Evolutionary conservation across 2,888 invertebrate genomes (phyloP).

Genomic region (Pseudococcus viburni): DNA sequence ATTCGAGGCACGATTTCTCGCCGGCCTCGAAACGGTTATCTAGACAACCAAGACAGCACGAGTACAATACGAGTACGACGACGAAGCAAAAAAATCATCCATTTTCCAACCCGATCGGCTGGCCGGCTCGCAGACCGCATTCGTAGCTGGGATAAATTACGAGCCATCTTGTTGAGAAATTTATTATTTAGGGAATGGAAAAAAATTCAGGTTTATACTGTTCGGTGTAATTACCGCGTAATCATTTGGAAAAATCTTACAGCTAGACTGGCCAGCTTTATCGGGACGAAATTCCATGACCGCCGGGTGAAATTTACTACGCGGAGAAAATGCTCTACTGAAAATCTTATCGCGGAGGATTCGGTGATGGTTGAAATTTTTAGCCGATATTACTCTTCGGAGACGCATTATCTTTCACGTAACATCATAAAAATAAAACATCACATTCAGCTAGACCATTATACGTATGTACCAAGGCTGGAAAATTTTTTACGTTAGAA

Average conservation of each 20-base stretch:
- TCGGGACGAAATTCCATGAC: not conserved
- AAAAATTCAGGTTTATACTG: constrained; percentile 12
- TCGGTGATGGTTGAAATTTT: constrained; percentile 9
- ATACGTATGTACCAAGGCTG: not conserved
- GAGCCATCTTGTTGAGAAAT: constrained; percentile 22
- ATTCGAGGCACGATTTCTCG: no score
- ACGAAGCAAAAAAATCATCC: not conserved
- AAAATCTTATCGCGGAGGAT: constrained; percentile 14
- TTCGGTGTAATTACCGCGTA: not conserved
- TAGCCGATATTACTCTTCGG: constrained; percentile 30
- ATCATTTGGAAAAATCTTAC: constrained; percentile 37
- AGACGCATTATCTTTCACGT: constrained; percentile 35
- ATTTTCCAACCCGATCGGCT: not conserved
- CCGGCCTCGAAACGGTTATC: no score
- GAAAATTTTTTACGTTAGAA: not conserved
- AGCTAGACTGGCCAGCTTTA: not conserved
- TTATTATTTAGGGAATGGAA: not conserved
- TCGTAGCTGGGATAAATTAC: constrained; percentile 5
- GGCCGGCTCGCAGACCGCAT: not conserved
- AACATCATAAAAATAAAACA: constrained; percentile 42
- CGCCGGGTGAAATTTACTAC: not conserved
- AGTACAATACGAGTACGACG: no score
- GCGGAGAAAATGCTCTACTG: not conserved
- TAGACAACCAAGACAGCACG: not conserved
- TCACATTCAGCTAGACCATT: constrained; percentile 37